phyloP scores from a whole-genome alignment of 2,113 vertebrate genomes.

The Saguinus imperator region DNA sequence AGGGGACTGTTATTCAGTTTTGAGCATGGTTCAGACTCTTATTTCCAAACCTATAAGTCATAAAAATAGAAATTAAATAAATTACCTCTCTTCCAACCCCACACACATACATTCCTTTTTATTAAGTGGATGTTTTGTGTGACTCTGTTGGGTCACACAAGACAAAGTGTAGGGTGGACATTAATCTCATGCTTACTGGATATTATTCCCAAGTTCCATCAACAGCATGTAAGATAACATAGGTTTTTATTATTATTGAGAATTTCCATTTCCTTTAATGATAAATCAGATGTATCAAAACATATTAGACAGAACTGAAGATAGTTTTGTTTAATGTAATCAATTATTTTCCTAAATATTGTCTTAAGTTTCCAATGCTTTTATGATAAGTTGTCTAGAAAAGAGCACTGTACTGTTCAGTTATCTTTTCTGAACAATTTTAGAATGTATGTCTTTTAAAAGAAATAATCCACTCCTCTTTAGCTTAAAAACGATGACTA shows the following conservation, averaged over 20 bases:
- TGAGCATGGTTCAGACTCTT: not conserved
- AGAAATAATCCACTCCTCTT: not conserved
- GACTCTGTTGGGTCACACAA: not conserved
- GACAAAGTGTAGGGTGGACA: not conserved
- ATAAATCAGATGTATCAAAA: constrained; percentile 7
- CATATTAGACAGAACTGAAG: not conserved
- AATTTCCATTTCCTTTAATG: not conserved
- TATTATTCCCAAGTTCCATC: constrained; percentile 10
- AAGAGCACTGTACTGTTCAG: not conserved
- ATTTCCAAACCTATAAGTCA: not conserved
- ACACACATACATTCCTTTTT: not conserved
- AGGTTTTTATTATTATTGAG: constrained; percentile 23
- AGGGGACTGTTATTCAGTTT: not conserved
- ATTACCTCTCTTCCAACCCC: not conserved
- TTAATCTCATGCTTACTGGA: not conserved
- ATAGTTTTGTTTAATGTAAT: constrained; percentile 13
- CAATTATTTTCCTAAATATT: not conserved
- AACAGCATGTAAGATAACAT: not conserved
- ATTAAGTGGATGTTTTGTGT: not conserved
- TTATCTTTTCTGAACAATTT: constrained; percentile 1
- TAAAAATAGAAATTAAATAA: not conserved
- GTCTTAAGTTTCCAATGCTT: constrained; percentile 14
- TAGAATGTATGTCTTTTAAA: not conserved
- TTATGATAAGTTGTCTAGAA: not conserved
- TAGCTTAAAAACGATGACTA: not conserved